Percentiles rank a stretch among this genome's conserved stretches.
Evolutionary conservation across 2,888 invertebrate species (phyloP).

Genomic region (Erynnis tages): DNA sequence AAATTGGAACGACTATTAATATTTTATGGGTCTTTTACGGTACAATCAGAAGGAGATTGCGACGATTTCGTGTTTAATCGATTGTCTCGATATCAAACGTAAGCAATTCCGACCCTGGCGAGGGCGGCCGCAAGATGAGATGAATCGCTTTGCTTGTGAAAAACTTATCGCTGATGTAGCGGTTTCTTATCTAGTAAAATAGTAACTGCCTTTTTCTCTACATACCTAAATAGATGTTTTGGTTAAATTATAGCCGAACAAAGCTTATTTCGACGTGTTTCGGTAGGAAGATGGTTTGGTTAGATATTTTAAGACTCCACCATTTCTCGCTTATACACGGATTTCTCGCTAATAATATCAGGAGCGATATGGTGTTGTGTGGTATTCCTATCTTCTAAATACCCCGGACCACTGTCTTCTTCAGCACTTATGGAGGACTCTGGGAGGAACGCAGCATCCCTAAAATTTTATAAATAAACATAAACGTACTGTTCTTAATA

Average conservation of each 20-base stretch:
- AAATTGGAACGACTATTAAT: slow-evolving; percentile 51
- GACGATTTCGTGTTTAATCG: slow-evolving; percentile 33
- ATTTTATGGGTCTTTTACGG: slow-evolving; percentile 48
- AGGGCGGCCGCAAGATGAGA: slow-evolving; percentile 4
- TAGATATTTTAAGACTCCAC: too few species aligned
- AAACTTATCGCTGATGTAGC: slow-evolving; percentile 7
- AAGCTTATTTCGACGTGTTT: too few species aligned
- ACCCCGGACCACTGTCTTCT: too few species aligned
- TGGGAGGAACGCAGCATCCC: too few species aligned
- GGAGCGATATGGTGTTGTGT: too few species aligned
- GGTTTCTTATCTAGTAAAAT: not conserved
- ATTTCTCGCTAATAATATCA: too few species aligned
- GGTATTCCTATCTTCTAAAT: too few species aligned
- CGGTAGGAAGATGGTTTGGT: too few species aligned
- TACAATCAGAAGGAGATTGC: slow-evolving; percentile 33
- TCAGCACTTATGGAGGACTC: too few species aligned
- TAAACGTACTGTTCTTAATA: slow-evolving; percentile 31
- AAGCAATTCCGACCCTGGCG: slow-evolving; percentile 3
- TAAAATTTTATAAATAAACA: too few species aligned
- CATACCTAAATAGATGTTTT: not conserved
- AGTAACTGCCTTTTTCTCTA: not conserved
- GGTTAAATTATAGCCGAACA: not conserved
- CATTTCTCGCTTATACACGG: too few species aligned
- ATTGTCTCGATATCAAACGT: slow-evolving; percentile 29
- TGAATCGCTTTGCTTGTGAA: slow-evolving; percentile 3